phyloP scores from a whole-genome alignment of 92 coral and sea anemone genomes.

The Epizoanthus fatuus region DNA sequence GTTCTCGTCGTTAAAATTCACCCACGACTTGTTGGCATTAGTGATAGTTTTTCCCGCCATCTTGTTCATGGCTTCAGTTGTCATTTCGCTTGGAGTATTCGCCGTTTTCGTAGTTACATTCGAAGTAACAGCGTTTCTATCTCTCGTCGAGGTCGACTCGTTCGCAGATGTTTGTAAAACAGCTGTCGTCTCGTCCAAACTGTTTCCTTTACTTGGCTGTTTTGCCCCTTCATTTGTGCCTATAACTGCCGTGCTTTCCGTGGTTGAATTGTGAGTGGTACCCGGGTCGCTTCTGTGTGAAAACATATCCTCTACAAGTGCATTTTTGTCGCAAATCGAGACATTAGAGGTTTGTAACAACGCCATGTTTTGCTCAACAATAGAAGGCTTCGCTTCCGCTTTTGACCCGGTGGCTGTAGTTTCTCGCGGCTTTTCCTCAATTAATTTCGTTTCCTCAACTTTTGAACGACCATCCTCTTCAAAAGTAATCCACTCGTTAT shows the following conservation, averaged over 20 bases:
- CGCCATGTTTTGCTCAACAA: slow-evolving; percentile 44
- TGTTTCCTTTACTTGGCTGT: slow-evolving; percentile 7
- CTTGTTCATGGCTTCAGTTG: neutral
- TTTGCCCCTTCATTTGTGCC: slow-evolving; percentile 19
- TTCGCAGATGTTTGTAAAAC: slow-evolving; percentile 27
- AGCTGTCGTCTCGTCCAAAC: slow-evolving; percentile 29
- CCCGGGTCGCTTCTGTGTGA: slow-evolving; percentile 6
- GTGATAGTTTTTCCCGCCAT: neutral
- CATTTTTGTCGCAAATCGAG: slow-evolving; percentile 37
- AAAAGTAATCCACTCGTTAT: slow-evolving; percentile 28
- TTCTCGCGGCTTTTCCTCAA: slow-evolving; percentile 12
- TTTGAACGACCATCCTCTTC: slow-evolving; percentile 2
- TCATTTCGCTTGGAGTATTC: neutral
- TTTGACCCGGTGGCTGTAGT: neutral
- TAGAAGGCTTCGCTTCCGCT: slow-evolving; percentile 8
- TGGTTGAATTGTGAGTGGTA: neutral
- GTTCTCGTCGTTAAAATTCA: slow-evolving; percentile 33
- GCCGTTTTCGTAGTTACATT: slow-evolving; percentile 5
- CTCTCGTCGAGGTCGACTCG: neutral
- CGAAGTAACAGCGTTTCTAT: neutral
- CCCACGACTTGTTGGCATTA: slow-evolving; percentile 8
- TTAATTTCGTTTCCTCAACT: neutral
- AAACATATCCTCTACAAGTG: slow-evolving; percentile 49
- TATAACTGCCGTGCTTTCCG: neutral
- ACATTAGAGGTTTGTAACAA: slow-evolving; percentile 8